Evolutionary conservation across 2,888 invertebrate species (phyloP), one percentile per base, ranked within the genome.

Genomic region (Stramonita haemastoma): DNA sequence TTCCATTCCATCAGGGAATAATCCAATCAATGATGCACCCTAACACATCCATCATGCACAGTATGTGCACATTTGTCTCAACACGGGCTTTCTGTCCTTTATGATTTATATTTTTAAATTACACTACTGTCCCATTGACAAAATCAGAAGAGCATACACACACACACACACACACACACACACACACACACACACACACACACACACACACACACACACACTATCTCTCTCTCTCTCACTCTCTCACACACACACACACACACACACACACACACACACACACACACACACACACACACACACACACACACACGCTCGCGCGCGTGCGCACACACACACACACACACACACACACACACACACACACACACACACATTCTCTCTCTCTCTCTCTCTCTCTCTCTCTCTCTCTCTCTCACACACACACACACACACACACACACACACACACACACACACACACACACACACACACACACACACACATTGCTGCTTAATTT

Each of bases 141-240:
- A 22, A 85, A 22, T 15, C 60, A 73, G 73, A 73, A n/a, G n/a
- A 22, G 22, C 73, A 73, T n/a, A 29, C n/a, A 73, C 11, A 13
- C 73, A 73, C 73, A 73, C 26, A 13, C 73, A 73, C n/a, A 11
- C 73, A 73, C 26, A 26, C 29, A 29, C 29, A 29, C 73, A 5
- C 73, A n/a, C 73, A n/a, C n/a, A n/a, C 73, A n/a, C 73, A n/a
- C 73, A n/a, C 73, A 73, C 73, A 73, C 73, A 73, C 73, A 73
- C 73, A 73, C 73, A 73, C 73, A 73, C 73, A 73, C 73, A 73
- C 73, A 73, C n/a, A n/a, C n/a, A n/a, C n/a, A n/a, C n/a, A n/a
- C n/a, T n/a, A n/a, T n/a, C n/a, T n/a, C n/a, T n/a, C n/a, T n/a
- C n/a, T 11, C 57, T 13, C 57, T 8, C 57, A 57, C 8, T 8